Evolutionary conservation across 1,140 invertebrate genomes (phyloP).

Genomic region (Apis laboriosa): DNA sequence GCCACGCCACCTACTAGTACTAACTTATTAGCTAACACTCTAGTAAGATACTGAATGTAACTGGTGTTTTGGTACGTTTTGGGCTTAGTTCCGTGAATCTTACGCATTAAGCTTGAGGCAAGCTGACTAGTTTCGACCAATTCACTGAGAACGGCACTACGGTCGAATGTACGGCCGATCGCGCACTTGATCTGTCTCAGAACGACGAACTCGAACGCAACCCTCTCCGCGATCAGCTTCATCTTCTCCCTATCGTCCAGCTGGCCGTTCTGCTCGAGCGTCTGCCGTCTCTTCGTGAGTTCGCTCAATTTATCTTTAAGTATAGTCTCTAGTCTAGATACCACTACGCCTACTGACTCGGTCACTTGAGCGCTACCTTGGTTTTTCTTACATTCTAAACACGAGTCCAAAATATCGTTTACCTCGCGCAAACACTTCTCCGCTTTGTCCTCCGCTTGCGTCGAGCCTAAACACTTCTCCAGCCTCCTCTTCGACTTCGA

Average conservation of each 20-base stretch:
- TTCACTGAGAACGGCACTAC: constrained; percentile 74
- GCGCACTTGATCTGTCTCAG: constrained; percentile 84
- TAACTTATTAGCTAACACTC: constrained; percentile 84
- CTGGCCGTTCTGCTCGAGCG: constrained; percentile 83
- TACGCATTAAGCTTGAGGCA: constrained; percentile 85
- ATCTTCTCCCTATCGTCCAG: constrained; percentile 85
- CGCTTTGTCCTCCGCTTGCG: constrained; percentile 75
- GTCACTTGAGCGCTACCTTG: constrained; percentile 77
- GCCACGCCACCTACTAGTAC: constrained; percentile 70
- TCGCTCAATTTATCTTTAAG: constrained; percentile 85
- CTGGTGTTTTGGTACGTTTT: constrained; percentile 81
- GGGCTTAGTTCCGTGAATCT: constrained; percentile 83
- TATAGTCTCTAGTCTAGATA: constrained; percentile 85
- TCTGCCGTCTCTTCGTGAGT: constrained; percentile 84
- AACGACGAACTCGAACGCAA: constrained; percentile 88
- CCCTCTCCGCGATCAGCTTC: constrained; percentile 87
- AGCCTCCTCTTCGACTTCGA: constrained; percentile 74
- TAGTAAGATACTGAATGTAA: constrained; percentile 85
- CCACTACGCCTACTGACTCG: constrained; percentile 83
- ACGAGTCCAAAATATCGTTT: constrained; percentile 76
- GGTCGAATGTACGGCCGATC: constrained; percentile 72
- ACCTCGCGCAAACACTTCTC: constrained; percentile 77
- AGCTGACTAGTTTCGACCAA: constrained; percentile 88
- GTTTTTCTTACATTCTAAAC: constrained; percentile 73
- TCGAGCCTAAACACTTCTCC: constrained; percentile 75